Base-by-base conservation (phyloP, 2,797 vertebrate species). In the Eremophila alpestris region DNA sequence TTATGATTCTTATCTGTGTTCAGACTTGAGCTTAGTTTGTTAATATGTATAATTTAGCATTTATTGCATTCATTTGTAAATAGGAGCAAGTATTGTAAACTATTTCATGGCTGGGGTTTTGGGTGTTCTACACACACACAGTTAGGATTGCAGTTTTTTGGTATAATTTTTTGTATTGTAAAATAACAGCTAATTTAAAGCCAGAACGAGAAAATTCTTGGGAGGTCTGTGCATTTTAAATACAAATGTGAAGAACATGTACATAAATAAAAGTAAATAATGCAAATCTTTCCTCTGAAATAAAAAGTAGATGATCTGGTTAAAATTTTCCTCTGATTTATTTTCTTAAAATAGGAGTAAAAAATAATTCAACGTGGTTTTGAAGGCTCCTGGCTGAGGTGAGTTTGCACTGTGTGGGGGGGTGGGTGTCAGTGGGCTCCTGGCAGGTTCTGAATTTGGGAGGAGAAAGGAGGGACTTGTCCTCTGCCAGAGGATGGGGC, bases 11-110 rank as follows among this genome's bases (percentile, higher is more conserved):
- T 95, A 89, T 46, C 91, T 40, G 79, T 96, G 94, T 97, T 97
- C 94, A 56, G 80, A 97, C 91, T 95, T 86, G 81, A 96, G 96
- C 94, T 97, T 98, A 96, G 96, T 97, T 98, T 98, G 98, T 99
- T 98, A 98, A 99, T 99, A 99, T 99, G 98, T 99, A 99, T 99
- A 98, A 99, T 99, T 99, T 98, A 98, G 98, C 98, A 97, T 97
- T 97, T 96, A 97, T 97, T 97, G 97, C 98, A 98, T 98, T 98
- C 97, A 95, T 98, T 97, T 99, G 99, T 99, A 99, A 98, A 99
- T 99, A 99, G 68, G 96, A 98, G 98, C 98, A 98, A 98, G 98
- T 99, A 98, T 99, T 99, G 99, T 99, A 98, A 99, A 99, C 96
- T 97, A 97, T 98, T 98, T 96, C 97, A 97, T 98, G 96, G 97